These are phyloP conservation scores for Numenius phaeopus DNA, from an alignment of 2,797 vertebrate genomes.

Conservation along the genomic window DNA sequence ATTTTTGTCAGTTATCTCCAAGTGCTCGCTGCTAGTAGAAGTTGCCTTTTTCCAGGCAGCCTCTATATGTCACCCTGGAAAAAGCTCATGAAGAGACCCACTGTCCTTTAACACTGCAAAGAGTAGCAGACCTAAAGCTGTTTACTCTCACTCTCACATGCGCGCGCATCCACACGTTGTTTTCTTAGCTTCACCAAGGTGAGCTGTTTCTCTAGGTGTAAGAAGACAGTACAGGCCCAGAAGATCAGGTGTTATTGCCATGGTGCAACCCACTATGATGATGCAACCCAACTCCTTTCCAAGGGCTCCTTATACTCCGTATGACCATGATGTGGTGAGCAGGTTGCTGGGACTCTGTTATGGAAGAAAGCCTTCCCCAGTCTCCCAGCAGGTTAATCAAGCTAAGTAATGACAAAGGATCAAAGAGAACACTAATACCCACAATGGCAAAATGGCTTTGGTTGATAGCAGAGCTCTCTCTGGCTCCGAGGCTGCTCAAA, in stretches of 20 bases:
- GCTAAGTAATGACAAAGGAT: neutral
- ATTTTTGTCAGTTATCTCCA: conserved; percentile 1
- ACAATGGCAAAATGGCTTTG: neutral
- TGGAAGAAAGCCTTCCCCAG: neutral
- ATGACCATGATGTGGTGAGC: neutral
- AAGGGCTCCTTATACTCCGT: neutral
- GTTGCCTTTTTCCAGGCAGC: neutral
- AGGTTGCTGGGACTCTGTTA: neutral
- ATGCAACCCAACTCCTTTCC: neutral
- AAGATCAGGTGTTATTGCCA: neutral
- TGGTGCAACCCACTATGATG: neutral
- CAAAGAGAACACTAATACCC: accelerated
- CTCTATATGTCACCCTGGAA: neutral
- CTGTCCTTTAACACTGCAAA: neutral
- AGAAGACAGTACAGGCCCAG: neutral
- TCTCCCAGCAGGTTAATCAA: neutral
- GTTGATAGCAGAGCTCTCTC: neutral
- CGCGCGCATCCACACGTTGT: neutral
- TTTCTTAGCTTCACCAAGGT: neutral
- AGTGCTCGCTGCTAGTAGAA: neutral
- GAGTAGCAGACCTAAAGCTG: neutral
- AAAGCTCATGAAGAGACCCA: neutral
- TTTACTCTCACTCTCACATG: neutral
- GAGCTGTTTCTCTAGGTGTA: neutral
- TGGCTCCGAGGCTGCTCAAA: neutral